Conservation (phyloP, 1,140 invertebrate genomes). For the Lerema accius region DNA sequence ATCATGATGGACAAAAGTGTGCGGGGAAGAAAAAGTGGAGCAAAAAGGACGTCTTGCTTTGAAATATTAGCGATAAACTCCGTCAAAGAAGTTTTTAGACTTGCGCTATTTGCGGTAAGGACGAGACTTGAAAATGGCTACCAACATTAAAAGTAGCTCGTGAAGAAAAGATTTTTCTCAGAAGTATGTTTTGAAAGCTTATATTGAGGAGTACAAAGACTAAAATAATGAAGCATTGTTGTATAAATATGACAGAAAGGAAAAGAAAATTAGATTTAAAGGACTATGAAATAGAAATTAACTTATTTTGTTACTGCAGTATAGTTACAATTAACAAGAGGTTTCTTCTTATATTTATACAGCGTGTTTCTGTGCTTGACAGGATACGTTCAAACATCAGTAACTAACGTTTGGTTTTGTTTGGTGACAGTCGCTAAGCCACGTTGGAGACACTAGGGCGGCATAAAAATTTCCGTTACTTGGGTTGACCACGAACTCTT, state of each 20-base stretch:
- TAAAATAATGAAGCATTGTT: not conserved
- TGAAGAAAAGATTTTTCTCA: slow-evolving; percentile 6
- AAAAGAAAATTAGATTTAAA: not conserved
- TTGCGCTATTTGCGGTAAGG: slow-evolving; percentile 4
- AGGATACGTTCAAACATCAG: too few relatives aligned
- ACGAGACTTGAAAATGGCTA: slow-evolving; percentile 5
- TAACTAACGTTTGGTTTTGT: too few relatives aligned
- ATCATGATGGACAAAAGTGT: slow-evolving; percentile 9
- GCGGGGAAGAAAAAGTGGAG: slow-evolving; percentile 5
- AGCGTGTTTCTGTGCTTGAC: too few relatives aligned
- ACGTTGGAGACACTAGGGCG: too few relatives aligned
- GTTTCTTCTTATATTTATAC: too few relatives aligned
- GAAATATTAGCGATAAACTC: slow-evolving; percentile 24
- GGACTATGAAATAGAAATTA: too few relatives aligned
- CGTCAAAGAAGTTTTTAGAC: slow-evolving; percentile 21
- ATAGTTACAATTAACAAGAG: too few relatives aligned
- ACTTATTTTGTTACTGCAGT: too few relatives aligned
- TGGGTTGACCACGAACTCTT: too few relatives aligned
- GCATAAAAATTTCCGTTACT: too few relatives aligned
- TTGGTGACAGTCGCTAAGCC: too few relatives aligned
- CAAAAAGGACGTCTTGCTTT: slow-evolving; percentile 17
- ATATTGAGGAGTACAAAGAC: not conserved
- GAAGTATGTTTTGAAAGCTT: slow-evolving; percentile 1
- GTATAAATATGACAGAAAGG: slow-evolving; percentile 5
- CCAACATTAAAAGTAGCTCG: slow-evolving; percentile 9